Evolutionary conservation across 2,888 invertebrate species (phyloP), one percentile per base, ranked within the genome.

Genomic region (Hypselothyrea guttata): DNA sequence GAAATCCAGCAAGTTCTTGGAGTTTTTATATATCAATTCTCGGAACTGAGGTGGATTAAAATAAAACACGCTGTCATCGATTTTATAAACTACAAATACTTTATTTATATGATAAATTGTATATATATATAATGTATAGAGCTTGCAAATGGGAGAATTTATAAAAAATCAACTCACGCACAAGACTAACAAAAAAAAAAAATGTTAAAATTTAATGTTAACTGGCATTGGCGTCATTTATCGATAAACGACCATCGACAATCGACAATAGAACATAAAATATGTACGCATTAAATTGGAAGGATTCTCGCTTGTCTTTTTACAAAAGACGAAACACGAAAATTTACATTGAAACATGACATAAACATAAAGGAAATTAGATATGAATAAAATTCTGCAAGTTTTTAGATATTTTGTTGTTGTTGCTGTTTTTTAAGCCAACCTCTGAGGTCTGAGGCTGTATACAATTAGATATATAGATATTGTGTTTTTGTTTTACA

Each of bases 41-140:
- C n/a, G n/a, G n/a, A n/a, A n/a, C n/a, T n/a, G n/a, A n/a, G n/a
- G n/a, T n/a, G n/a, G n/a, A n/a, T n/a, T n/a, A n/a, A n/a, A 42
- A 3, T 7, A 7, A 13, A 28, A 11, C 5, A 44, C 9, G 12
- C 31, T 27, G 30, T 27, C n/a, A 5, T 70, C 40, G 65, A 45
- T 53, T 71, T 78, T 76, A 73, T 67, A 62, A 71, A 71, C 76
- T 76, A 76, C 64, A 77, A 81, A 78, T 77, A 82, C 75, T 82
- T 82, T 82, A 82, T 77, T 65, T 71, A 69, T 69, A 76, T 71
- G 68, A 74, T 76, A 71, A 76, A 74, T 74, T 74, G 58, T 81
- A 71, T 64, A 22, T 22, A 22, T 22, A 22, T 22, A 22, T 22
- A 22, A 22, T 22, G 22, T 22, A 22, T 22, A 22, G 22, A 77